These are phyloP conservation scores for Henricia sp. DNA, from an alignment of 53 echinoderm and acorn worm genomes.

Conservation along the genomic window DNA sequence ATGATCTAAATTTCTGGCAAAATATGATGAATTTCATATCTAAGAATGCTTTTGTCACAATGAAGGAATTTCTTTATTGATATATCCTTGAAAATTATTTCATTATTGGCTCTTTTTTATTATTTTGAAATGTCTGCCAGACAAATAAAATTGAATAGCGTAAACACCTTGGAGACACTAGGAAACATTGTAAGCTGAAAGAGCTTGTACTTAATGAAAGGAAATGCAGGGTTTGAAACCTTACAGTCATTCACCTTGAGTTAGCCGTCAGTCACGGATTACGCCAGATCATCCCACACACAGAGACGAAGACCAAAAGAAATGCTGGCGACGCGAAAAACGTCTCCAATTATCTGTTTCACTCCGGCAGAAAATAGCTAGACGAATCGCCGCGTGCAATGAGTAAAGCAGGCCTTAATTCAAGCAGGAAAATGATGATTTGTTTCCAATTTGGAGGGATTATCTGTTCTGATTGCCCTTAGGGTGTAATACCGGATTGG, in stretches of 20 bases:
- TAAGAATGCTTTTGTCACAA: too few relatives aligned
- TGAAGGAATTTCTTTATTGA: too few relatives aligned
- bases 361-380: constrained; percentile 24
- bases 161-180: too few relatives aligned
- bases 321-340: constrained; percentile 34
- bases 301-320: neutral
- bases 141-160: too few relatives aligned
- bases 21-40: too few relatives aligned
- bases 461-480: constrained; percentile 14
- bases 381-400: constrained; percentile 14
- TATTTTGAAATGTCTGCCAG: too few relatives aligned
- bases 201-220: neutral
- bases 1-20: too few relatives aligned
- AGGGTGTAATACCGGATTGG: constrained; percentile 19
- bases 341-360: constrained; percentile 50
- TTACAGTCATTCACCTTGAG: constrained; percentile 44
- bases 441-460: constrained; percentile 54
- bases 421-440: constrained; percentile 49
- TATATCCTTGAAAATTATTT: too few relatives aligned
- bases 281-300: constrained; percentile 31
- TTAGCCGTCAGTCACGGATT: constrained; percentile 17
- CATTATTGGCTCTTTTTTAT: too few relatives aligned
- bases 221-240: constrained; percentile 32
- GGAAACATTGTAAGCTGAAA: too few relatives aligned
- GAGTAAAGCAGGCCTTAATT: constrained; percentile 53